phyloP scores from a whole-genome alignment of 2,888 invertebrate species.

The Conus canariensis region DNA sequence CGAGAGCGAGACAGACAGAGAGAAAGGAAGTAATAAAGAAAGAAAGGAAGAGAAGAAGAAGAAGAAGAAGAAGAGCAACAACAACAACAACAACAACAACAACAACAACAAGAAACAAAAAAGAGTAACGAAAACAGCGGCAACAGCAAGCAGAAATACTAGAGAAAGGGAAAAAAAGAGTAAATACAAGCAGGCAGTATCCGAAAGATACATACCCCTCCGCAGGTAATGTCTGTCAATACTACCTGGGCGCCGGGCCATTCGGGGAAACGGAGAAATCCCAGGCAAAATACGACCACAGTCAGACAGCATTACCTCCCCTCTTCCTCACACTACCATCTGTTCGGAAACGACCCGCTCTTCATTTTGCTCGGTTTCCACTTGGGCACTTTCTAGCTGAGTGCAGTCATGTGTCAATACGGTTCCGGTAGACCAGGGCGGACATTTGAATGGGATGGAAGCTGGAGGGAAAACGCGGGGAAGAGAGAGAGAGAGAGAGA shows the following conservation, averaged over 20 bases:
- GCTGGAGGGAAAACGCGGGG: neutral
- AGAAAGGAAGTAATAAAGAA: too few species aligned
- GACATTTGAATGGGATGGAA: too few species aligned
- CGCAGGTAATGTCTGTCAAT: neutral
- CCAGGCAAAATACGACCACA: neutral
- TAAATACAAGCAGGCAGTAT: neutral
- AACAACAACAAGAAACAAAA: too few species aligned
- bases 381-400: conserved; percentile 9
- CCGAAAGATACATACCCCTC: neutral
- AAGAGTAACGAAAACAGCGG: neutral
- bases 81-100: too few species aligned
- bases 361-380: conserved; percentile 26
- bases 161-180: neutral
- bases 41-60: neutral
- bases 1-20: too few species aligned
- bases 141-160: too few species aligned
- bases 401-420: too few species aligned
- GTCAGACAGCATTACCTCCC: neutral
- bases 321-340: neutral
- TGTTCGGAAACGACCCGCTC: neutral
- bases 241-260: neutral
- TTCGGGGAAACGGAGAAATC: neutral
- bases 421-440: too few species aligned
- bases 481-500: neutral
- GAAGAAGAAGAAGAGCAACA: neutral